Evolutionary conservation across 23 tunicate species (phyloP), one percentile per base, ranked within the genome.

Genomic region (Halocynthia roretzi): DNA sequence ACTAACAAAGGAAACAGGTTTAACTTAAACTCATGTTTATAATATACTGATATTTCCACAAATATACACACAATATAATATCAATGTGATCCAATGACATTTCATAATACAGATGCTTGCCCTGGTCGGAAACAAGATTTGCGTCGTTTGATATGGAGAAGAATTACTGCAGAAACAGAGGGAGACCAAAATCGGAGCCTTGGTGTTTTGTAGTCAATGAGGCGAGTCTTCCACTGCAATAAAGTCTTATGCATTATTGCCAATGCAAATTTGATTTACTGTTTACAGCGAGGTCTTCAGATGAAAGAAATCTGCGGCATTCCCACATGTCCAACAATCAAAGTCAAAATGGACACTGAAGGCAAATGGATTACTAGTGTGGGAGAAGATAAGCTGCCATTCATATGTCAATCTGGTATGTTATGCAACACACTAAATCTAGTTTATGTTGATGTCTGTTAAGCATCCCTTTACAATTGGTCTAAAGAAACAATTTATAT

Each of bases 361-460:
- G 97, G 97, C 15, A 71, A 70, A 31, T 90, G 97, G 97, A 40
- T 86, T 56, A 54, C 83, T 7, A 76, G 76, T 44, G 21, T 31
- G 54, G 90, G 90, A 53, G 17, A 71, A 8, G 87, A 90, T 21
- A 53, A 63, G 54, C 61, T 83, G 20, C 69, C 84, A 10, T 83
- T 44, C 51, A 21, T 89, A 10, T 89, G 96, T 50, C 96, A 89
- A 69, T 77, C 88, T 20, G 96, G 96, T 89, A 50, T n/a, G 63
- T 1, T 58, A 56, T 56, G 11, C 62, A 56, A 56, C 62, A 56
- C 62, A 19, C 40, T 12, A 14, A 58, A 58, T 58, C 4, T 14
- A 15, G 64, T 58, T 58, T 15, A 14, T 17, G n/a, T 58, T 14
- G n/a, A 1, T 1, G 4, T 58, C 18, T 58, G 64, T 14, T 58